phyloP scores from a whole-genome alignment of 37 sponge, comb jelly and placozoan genomes.

The Petrosia ficiformis region DNA sequence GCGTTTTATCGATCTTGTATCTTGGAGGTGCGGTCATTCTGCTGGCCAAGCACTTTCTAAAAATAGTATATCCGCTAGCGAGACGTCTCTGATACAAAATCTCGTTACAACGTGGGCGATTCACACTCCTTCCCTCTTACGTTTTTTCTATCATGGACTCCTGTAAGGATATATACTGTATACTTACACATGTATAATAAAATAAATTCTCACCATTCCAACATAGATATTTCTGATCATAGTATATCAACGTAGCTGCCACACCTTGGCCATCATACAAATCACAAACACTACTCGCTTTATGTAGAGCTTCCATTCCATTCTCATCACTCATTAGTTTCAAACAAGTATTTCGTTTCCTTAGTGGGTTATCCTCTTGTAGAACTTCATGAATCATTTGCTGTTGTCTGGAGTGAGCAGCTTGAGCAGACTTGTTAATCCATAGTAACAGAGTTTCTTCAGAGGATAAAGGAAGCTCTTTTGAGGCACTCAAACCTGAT shows the following conservation, averaged over 20 bases:
- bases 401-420: background rate
- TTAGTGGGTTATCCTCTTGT: constrained; percentile 6
- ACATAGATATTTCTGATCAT: background rate
- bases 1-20: too few relatives aligned
- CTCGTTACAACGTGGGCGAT: too few relatives aligned
- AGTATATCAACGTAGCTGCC: background rate
- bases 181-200: too few relatives aligned
- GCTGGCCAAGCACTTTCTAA: too few relatives aligned
- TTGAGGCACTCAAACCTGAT: constrained; percentile 47
- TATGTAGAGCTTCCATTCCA: background rate
- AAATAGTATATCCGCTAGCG: too few relatives aligned
- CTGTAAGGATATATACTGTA: too few relatives aligned
- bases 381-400: background rate
- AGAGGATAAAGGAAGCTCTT: constrained; percentile 52
- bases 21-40: too few relatives aligned
- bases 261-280: constrained; percentile 45
- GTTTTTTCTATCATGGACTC: too few relatives aligned
- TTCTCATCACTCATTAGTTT: background rate
- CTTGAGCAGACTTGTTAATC: constrained; percentile 66
- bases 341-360: constrained; percentile 15
- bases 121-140: too few relatives aligned
- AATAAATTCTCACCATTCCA: background rate
- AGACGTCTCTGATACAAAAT: too few relatives aligned
- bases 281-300: background rate
- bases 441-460: constrained; percentile 71